Percentiles rank a stretch among this genome's conserved stretches.
phyloP scores from a whole-genome alignment of 2,113 vertebrate species.

The Gasterosteus aculeatus region DNA sequence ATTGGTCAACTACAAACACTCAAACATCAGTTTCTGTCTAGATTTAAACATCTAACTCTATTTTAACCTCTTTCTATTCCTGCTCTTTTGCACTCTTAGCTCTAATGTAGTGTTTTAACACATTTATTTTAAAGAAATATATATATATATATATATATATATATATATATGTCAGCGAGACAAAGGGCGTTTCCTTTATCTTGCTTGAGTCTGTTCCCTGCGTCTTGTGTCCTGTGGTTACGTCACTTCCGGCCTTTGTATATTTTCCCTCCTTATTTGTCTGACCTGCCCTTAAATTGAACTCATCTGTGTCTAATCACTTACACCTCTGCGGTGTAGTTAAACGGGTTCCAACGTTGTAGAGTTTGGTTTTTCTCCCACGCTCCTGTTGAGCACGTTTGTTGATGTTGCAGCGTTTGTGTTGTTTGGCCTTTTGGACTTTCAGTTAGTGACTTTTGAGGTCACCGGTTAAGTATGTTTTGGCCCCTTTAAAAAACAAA shows the following conservation, averaged over 20 bases:
- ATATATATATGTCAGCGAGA: neutral
- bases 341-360: neutral
- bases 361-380: neutral
- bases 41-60: neutral
- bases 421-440: neutral
- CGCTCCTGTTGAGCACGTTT: too few relatives aligned
- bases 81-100: neutral
- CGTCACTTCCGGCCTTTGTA: too few relatives aligned
- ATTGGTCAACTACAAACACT: neutral
- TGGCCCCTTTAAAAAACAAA: neutral
- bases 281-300: too few relatives aligned
- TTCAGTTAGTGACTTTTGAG: too few relatives aligned
- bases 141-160: too few relatives aligned
- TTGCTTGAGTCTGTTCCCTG: too few relatives aligned
- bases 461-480: neutral
- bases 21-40: neutral
- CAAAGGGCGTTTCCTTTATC: neutral
- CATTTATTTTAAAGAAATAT: neutral
- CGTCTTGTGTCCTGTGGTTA: too few relatives aligned
- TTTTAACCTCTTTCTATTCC: neutral
- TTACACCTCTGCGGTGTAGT: neutral
- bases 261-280: too few relatives aligned
- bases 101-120: neutral
- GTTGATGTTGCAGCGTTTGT: too few relatives aligned
- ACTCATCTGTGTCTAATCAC: too few relatives aligned